These are phyloP conservation scores for Hypocryptadius cinnamomeus DNA, from an alignment of 2,113 vertebrate species.

Conservation along the genomic window DNA sequence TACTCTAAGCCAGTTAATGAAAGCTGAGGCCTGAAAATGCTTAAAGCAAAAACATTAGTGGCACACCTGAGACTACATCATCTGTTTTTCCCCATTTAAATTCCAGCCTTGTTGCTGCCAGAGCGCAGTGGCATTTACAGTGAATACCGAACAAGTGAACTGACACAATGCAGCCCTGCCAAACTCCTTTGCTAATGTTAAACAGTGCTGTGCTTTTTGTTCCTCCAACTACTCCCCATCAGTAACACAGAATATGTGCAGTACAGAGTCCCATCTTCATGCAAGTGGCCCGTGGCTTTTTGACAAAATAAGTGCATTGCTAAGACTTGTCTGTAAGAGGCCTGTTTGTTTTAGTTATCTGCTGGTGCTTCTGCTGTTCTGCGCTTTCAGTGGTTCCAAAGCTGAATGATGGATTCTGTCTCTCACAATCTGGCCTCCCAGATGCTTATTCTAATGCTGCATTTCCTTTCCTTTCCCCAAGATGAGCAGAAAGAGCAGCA, in stretches of 20 bases:
- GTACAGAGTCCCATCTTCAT: background rate
- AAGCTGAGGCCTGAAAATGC: background rate
- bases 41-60: background rate
- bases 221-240: background rate
- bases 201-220: background rate
- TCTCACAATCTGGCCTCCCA: constrained; percentile 26
- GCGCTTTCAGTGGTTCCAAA: background rate
- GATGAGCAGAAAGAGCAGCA: background rate
- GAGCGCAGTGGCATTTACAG: background rate
- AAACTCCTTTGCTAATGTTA: background rate
- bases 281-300: background rate
- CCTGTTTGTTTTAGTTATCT: background rate
- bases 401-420: background rate
- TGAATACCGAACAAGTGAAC: constrained; percentile 31
- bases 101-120: constrained; percentile 11
- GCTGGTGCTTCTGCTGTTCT: background rate
- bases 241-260: background rate
- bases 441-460: background rate
- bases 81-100: constrained; percentile 28
- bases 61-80: constrained; percentile 37
- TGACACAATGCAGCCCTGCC: background rate
- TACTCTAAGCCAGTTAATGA: background rate
- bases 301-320: background rate
- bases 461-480: background rate
- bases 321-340: background rate